Percentiles rank a stretch among this genome's conserved stretches.
Conservation (phyloP, 2,888 invertebrate species). For the Lypha dubia region DNA sequence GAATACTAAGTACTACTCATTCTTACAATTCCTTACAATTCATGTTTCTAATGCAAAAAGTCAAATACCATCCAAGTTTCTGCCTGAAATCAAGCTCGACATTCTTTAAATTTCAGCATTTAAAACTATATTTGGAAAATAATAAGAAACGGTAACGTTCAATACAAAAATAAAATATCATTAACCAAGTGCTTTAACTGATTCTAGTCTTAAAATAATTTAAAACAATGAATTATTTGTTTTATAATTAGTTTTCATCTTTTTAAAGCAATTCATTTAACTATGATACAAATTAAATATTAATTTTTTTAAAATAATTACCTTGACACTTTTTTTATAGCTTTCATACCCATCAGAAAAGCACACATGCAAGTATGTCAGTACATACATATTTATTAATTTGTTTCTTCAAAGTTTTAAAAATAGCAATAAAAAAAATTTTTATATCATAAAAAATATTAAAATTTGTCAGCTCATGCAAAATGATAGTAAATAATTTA, state of each 20-base stretch:
- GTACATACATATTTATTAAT: conserved; percentile 15
- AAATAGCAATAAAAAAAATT: conserved; percentile 14
- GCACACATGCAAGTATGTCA: neutral
- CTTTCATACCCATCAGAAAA: neutral
- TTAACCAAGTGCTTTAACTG: neutral
- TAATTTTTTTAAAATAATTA: neutral
- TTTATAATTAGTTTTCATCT: neutral
- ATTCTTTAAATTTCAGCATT: too few relatives aligned
- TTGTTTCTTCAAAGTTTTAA: conserved; percentile 18
- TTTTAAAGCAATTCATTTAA: neutral
- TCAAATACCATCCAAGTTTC: too few relatives aligned
- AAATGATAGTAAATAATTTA: neutral
- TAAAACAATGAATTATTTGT: neutral
- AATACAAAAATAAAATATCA: neutral
- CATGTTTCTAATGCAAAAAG: too few relatives aligned
- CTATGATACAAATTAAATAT: neutral
- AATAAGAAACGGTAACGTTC: too few relatives aligned
- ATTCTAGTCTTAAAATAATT: neutral
- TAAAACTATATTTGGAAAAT: too few relatives aligned
- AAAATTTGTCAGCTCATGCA: conserved; percentile 13
- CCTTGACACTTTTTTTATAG: conserved; percentile 51
- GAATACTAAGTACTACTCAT: too few relatives aligned
- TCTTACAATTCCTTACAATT: too few relatives aligned
- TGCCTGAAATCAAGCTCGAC: too few relatives aligned
- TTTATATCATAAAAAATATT: neutral